Conservation (phyloP, 2,113 vertebrate species). For the Leptobrachium leishanense region DNA sequence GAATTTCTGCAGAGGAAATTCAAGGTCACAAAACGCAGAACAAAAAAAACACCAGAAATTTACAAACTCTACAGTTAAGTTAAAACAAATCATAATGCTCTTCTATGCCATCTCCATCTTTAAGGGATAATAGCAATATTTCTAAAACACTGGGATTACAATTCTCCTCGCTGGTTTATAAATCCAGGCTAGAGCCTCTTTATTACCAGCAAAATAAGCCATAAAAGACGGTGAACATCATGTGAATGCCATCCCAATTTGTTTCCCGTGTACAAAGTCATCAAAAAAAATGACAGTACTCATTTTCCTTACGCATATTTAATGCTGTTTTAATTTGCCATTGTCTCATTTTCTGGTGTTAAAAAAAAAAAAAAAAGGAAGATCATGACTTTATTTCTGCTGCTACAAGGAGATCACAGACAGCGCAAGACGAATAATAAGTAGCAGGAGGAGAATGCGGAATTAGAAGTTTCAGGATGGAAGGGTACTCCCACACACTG, state of each 20-base stretch:
- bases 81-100: too few relatives aligned
- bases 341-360: conserved; percentile 4
- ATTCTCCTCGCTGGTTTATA: too few relatives aligned
- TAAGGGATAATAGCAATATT: too few relatives aligned
- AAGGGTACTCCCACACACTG: conserved; percentile 6
- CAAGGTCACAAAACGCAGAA: too few relatives aligned
- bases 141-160: too few relatives aligned
- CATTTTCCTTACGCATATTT: neutral
- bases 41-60: too few relatives aligned
- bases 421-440: neutral
- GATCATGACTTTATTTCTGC: neutral
- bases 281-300: neutral
- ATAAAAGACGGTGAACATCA: too few relatives aligned
- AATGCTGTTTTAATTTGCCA: conserved; percentile 4
- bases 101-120: too few relatives aligned
- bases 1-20: too few relatives aligned
- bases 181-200: too few relatives aligned
- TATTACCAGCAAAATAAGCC: too few relatives aligned
- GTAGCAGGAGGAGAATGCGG: neutral
- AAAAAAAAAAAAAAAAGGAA: neutral
- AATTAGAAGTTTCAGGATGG: conserved; percentile 1
- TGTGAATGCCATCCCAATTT: neutral
- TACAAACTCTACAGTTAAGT: too few relatives aligned
- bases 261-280: neutral
- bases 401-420: neutral